These are phyloP conservation scores for Meiosimyza platycephala DNA, from an alignment of 2,888 invertebrate species.

Conservation along the genomic window DNA sequence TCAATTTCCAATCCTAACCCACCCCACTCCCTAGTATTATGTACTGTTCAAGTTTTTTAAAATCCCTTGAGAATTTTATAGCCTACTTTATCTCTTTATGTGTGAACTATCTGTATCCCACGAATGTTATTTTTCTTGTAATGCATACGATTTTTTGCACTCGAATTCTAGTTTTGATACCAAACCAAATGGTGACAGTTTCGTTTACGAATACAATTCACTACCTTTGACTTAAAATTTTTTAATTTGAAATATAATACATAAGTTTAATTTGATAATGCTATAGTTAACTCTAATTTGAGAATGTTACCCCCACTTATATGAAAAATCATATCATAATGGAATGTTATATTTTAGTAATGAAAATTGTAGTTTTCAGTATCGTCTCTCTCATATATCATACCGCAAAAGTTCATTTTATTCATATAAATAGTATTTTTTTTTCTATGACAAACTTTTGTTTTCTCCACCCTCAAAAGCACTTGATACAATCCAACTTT, in stretches of 20 bases:
- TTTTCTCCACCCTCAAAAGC: not conserved
- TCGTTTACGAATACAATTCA: too few species aligned
- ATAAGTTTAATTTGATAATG: too few species aligned
- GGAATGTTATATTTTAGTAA: not conserved
- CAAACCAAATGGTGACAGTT: too few species aligned
- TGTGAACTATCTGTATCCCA: not conserved
- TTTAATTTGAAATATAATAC: too few species aligned
- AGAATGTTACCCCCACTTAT: too few species aligned
- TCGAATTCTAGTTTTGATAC: too few species aligned
- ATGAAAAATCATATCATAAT: too few species aligned
- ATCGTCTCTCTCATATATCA: not conserved
- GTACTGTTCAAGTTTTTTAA: not conserved
- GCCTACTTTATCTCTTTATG: too few species aligned
- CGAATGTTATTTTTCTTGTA: not conserved
- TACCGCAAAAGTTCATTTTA: not conserved
- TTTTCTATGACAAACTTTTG: not conserved
- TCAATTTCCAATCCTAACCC: not conserved
- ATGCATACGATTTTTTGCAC: not conserved
- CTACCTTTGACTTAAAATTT: too few species aligned
- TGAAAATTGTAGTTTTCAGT: slow-evolving; percentile 1
- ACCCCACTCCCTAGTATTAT: not conserved
- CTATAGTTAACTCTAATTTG: too few species aligned
- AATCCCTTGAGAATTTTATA: not conserved
- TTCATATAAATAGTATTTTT: not conserved
- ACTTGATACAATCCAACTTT: not conserved